Conservation (phyloP, 2,113 vertebrate species). For the Leptobrachium leishanense region DNA sequence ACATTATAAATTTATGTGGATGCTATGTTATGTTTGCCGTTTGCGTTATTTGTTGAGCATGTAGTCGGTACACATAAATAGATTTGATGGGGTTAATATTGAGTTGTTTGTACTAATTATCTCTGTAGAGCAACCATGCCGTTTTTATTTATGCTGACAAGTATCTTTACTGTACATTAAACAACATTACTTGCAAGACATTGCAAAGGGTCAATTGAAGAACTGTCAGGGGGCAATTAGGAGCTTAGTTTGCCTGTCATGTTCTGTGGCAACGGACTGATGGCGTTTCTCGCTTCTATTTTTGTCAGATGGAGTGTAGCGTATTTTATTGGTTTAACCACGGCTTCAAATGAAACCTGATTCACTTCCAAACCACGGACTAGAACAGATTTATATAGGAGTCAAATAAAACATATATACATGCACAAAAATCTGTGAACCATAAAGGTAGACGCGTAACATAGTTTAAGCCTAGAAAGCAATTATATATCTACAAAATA, state of each 20-base stretch:
- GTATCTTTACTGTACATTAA: constrained; percentile 44
- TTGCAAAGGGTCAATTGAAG: constrained; percentile 47
- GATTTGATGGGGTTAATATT: constrained; percentile 22
- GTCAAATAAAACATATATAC: too few relatives aligned
- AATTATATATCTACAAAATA: too few relatives aligned
- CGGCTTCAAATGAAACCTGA: too few relatives aligned
- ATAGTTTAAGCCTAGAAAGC: too few relatives aligned
- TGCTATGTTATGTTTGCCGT: not conserved
- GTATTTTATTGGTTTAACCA: constrained; percentile 12
- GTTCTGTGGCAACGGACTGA: constrained; percentile 27
- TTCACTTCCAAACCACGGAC: too few relatives aligned
- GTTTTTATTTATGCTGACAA: constrained; percentile 46
- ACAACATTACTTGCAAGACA: constrained; percentile 41
- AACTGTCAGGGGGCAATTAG: constrained; percentile 49
- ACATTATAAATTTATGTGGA: too few relatives aligned
- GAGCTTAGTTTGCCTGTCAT: constrained; percentile 48
- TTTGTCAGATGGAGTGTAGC: constrained; percentile 32
- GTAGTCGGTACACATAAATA: not conserved
- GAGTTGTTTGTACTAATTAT: constrained; percentile 34
- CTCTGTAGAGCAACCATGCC: not conserved
- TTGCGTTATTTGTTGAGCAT: not conserved
- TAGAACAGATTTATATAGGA: too few relatives aligned
- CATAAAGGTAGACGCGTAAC: too few relatives aligned
- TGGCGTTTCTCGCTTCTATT: constrained; percentile 28
- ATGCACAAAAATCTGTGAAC: too few relatives aligned